Conservation (phyloP, 1,140 invertebrate species). For the Trinorchestia longiramus region DNA sequence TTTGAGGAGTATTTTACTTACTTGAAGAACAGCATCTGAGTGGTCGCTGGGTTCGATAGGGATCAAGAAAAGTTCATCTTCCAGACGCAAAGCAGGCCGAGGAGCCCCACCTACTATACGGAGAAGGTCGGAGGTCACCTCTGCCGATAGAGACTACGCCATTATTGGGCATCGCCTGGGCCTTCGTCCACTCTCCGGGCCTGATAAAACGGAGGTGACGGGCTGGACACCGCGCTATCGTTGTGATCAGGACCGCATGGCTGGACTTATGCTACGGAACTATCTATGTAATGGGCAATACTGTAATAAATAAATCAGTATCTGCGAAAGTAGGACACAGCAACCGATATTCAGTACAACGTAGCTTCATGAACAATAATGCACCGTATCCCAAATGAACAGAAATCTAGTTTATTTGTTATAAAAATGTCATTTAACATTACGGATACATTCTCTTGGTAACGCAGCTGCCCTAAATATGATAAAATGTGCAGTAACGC, state of each 20-base stretch:
- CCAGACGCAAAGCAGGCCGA: conserved; percentile 26
- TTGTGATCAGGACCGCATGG: not conserved
- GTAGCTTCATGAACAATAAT: not conserved
- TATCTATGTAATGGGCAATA: not conserved
- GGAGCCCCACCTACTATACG: not conserved
- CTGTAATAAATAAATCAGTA: not conserved
- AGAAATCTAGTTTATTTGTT: not conserved
- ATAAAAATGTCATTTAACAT: too few relatives aligned
- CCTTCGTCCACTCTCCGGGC: not conserved
- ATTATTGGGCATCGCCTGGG: conserved; percentile 1
- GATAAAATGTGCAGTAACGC: too few relatives aligned
- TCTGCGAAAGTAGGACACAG: not conserved
- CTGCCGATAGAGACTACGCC: not conserved
- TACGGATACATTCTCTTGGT: too few relatives aligned
- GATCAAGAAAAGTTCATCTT: conserved; percentile 32
- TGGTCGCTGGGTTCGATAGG: not conserved
- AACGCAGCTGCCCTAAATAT: too few relatives aligned
- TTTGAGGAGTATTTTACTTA: not conserved
- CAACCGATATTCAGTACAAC: not conserved
- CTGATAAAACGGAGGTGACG: conserved; percentile 13
- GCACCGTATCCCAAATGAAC: not conserved
- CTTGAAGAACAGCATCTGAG: not conserved
- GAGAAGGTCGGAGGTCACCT: not conserved
- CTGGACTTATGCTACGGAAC: not conserved
- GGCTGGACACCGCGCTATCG: not conserved